Percentiles rank a stretch among this genome's conserved stretches.
phyloP scores from a whole-genome alignment of 1,140 invertebrate genomes.

The Hycleus cichorii region DNA sequence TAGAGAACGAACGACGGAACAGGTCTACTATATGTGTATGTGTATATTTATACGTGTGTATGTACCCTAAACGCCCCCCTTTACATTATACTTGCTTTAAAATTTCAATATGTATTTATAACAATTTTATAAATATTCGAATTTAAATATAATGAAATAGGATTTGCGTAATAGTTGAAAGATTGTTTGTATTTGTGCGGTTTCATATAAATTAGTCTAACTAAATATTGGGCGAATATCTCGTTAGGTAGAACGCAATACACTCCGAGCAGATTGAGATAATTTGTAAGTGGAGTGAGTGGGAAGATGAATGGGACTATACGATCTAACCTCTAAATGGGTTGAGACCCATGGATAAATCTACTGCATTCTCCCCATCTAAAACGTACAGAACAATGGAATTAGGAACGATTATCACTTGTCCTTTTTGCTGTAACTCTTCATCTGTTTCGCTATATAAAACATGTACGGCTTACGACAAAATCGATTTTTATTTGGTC shows the following conservation, averaged over 20 bases:
- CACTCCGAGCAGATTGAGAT: slow-evolving; percentile 23
- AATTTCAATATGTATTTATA: too few species aligned
- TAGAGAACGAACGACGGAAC: slow-evolving; percentile 14
- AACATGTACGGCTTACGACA: background rate
- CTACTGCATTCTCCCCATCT: slow-evolving; percentile 17
- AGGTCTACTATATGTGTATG: too few species aligned
- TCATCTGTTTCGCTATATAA: slow-evolving; percentile 26
- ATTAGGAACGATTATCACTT: slow-evolving; percentile 38
- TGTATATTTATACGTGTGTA: too few species aligned
- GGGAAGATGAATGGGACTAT: slow-evolving; percentile 25
- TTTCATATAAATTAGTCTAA: too few species aligned
- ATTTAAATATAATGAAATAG: too few species aligned
- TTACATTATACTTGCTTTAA: too few species aligned
- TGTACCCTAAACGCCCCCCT: too few species aligned
- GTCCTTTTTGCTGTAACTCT: slow-evolving; percentile 32
- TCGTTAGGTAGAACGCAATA: too few species aligned
- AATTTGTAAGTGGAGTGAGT: slow-evolving; percentile 23
- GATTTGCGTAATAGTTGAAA: too few species aligned
- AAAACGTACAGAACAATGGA: slow-evolving; percentile 27
- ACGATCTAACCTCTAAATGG: slow-evolving; percentile 25
- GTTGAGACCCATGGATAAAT: slow-evolving; percentile 32
- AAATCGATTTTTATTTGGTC: background rate
- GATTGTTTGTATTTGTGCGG: too few species aligned
- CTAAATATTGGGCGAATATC: too few species aligned
- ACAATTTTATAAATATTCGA: too few species aligned